Conservation (phyloP, 1,140 invertebrate species). For the Drosophila lacteicornis region DNA sequence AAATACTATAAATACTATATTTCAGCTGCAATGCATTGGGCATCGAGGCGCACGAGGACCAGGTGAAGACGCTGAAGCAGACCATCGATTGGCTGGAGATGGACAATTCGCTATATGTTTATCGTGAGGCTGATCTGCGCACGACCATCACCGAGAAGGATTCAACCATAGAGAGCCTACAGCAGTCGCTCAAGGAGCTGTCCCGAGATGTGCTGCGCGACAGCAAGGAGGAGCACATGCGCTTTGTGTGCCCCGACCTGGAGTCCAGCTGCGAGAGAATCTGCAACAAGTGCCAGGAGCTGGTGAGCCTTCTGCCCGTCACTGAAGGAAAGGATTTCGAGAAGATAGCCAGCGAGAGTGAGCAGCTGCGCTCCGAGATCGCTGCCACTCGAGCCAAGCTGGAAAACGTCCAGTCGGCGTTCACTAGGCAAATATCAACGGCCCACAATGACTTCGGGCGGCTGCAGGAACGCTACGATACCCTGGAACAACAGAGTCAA, state of each 20-base stretch:
- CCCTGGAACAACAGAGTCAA: constrained; percentile 39
- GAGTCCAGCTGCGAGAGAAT: constrained; percentile 51
- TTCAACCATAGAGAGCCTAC: constrained; percentile 25
- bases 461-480: constrained; percentile 50
- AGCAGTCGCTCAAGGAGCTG: constrained; percentile 40
- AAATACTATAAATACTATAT: not conserved
- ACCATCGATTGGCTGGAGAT: constrained; percentile 62
- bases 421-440: constrained; percentile 39
- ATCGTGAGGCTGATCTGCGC: constrained; percentile 46
- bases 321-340: constrained; percentile 30
- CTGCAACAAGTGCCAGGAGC: constrained; percentile 60
- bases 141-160: constrained; percentile 66
- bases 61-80: constrained; percentile 51
- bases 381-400: constrained; percentile 39
- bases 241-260: constrained; percentile 51
- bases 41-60: constrained; percentile 47
- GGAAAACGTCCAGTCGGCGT: constrained; percentile 45
- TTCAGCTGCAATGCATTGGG: constrained; percentile 38
- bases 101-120: constrained; percentile 14
- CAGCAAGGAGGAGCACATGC: constrained; percentile 59
- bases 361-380: constrained; percentile 55
- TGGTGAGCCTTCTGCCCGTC: constrained; percentile 48
- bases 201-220: constrained; percentile 46
- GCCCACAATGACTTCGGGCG: constrained; percentile 38
- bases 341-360: constrained; percentile 45